Conservation (phyloP, 2,888 invertebrate species). For the Drosophila diplacantha region DNA sequence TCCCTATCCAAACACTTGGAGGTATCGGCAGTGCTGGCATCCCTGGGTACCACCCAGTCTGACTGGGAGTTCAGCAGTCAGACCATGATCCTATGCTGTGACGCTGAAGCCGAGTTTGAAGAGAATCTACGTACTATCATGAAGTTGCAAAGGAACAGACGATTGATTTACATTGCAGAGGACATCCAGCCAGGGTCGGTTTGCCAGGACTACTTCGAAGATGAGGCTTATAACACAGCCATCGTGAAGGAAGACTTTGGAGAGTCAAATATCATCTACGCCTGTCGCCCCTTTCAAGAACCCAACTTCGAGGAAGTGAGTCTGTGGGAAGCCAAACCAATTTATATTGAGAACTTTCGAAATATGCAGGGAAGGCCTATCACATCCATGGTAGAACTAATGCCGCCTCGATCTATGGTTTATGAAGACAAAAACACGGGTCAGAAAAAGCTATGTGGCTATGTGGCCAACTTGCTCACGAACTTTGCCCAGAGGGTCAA, state of each 20-base stretch:
- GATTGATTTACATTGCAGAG: constrained; percentile 29
- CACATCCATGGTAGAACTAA: constrained; percentile 35
- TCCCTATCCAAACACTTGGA: constrained; percentile 20
- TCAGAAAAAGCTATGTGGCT: constrained; percentile 36
- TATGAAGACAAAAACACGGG: constrained; percentile 32
- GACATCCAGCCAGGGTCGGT: not conserved
- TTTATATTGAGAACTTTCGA: constrained; percentile 50
- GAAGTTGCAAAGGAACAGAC: constrained; percentile 25
- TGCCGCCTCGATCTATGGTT: constrained; percentile 48
- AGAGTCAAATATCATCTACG: constrained; percentile 9
- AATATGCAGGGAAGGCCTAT: constrained; percentile 48
- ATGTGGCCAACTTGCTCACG: constrained; percentile 41
- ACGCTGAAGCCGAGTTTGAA: constrained; percentile 1
- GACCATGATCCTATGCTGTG: constrained; percentile 27
- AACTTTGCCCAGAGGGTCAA: constrained; percentile 49
- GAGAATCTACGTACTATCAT: constrained; percentile 6
- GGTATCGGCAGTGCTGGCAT: constrained; percentile 12
- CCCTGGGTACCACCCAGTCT: constrained; percentile 15
- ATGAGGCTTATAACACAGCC: constrained; percentile 46
- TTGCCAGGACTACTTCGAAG: constrained; percentile 28
- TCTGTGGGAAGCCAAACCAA: not conserved
- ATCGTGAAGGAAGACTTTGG: constrained; percentile 25
- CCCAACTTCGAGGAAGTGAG: constrained; percentile 14
- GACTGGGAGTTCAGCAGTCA: constrained; percentile 29
- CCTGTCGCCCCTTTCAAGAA: constrained; percentile 40